Evolutionary conservation across 2,113 vertebrate species (phyloP).

Genomic region (Ageneiosus marmoratus): DNA sequence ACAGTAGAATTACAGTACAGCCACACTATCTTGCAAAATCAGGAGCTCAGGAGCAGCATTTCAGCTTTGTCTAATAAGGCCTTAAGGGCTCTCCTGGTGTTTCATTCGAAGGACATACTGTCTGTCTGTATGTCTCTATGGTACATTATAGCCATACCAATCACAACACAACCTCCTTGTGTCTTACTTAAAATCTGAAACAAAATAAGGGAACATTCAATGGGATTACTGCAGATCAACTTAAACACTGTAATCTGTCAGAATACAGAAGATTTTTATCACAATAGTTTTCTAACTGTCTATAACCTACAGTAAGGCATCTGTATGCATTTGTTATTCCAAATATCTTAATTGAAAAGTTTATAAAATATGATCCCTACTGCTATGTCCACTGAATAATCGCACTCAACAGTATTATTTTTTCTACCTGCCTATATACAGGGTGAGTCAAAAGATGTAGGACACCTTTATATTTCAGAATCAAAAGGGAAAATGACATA

Average conservation of each 20-base stretch:
- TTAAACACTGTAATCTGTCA: neutral
- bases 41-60: slow-evolving; percentile 22
- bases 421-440: neutral
- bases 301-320: no score
- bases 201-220: neutral
- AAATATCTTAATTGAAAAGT: neutral
- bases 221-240: neutral
- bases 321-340: neutral
- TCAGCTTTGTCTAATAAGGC: slow-evolving; percentile 49
- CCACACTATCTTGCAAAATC: slow-evolving; percentile 4
- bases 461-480: no score
- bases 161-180: slow-evolving; percentile 24
- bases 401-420: neutral
- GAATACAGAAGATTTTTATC: neutral
- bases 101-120: slow-evolving; percentile 50
- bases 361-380: no score
- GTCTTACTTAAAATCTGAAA: slow-evolving; percentile 28
- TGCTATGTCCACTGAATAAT: neutral
- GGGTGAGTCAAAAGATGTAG: no score
- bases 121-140: slow-evolving; percentile 34
- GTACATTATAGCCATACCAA: slow-evolving; percentile 50
- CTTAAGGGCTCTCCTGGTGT: slow-evolving; percentile 45
- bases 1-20: neutral
- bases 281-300: neutral
- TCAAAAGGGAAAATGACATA: no score